These are phyloP conservation scores for Tapirus indicus DNA, from an alignment of 2,797 vertebrate species.

Conservation along the genomic window DNA sequence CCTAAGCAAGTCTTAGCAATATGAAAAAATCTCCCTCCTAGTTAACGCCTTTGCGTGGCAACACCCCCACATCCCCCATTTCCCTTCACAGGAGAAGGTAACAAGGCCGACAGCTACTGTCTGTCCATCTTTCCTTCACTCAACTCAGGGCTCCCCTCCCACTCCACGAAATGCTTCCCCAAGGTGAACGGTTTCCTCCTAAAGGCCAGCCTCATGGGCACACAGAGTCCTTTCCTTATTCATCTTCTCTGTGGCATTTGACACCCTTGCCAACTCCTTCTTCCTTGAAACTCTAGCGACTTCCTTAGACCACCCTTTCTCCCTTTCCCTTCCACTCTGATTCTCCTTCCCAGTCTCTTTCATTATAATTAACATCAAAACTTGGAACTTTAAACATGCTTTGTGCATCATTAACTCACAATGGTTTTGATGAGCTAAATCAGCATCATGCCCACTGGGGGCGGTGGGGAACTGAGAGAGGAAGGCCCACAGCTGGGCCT, in stretches of 20 bases:
- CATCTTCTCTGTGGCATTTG: not conserved
- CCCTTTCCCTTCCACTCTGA: not conserved
- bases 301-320: not conserved
- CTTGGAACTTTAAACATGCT: not conserved
- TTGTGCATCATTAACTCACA: not conserved
- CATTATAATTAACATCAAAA: not conserved
- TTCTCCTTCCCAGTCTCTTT: not conserved
- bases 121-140: not conserved
- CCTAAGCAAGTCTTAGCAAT: not conserved
- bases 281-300: not conserved
- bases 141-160: no score
- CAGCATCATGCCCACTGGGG: not conserved
- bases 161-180: not conserved
- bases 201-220: not conserved
- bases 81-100: not conserved
- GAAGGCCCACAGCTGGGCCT: not conserved
- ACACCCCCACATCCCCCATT: not conserved
- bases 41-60: not conserved
- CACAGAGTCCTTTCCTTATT: not conserved
- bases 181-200: no score
- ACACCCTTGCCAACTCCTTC: not conserved
- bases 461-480: no score
- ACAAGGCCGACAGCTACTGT: rapidly evolving
- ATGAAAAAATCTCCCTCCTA: not conserved
- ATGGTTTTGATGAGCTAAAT: not conserved